Evolutionary conservation across 64 coral and sea anemone genomes (phyloP).

Genomic region (Montipora capricornis): DNA sequence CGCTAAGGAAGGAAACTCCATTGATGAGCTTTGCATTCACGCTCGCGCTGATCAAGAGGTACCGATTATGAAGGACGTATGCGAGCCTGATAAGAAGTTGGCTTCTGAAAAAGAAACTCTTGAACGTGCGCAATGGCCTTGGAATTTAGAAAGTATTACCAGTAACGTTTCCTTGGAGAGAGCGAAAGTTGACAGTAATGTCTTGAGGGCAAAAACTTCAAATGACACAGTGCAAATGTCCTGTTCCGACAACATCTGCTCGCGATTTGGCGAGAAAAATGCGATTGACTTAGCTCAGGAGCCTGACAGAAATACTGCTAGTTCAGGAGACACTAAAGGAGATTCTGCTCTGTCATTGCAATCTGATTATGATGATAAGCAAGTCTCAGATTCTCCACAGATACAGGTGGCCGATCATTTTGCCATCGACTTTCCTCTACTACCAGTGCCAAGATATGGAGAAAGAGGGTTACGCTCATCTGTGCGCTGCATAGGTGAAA

Average conservation of each 20-base stretch:
- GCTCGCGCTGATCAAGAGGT: slow-evolving; percentile 10
- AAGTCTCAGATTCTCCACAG: not conserved
- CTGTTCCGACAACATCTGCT: not conserved
- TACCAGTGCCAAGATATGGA: not conserved
- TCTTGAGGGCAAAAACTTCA: not conserved
- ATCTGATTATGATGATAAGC: not conserved
- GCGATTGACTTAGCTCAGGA: not conserved
- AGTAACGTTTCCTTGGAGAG: not conserved
- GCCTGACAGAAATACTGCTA: not conserved
- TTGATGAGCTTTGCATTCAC: not conserved
- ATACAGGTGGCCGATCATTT: not conserved
- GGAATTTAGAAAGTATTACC: not conserved
- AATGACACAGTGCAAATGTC: not conserved
- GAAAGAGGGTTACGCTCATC: not conserved
- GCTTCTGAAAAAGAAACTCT: not conserved
- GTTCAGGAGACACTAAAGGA: not conserved
- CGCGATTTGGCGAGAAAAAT: not conserved
- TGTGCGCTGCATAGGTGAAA: not conserved
- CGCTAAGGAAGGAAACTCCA: not conserved
- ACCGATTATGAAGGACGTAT: not conserved
- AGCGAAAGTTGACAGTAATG: not conserved
- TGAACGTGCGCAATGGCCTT: not conserved
- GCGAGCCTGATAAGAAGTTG: not conserved
- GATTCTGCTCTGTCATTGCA: not conserved
- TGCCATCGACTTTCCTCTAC: not conserved